Evolutionary conservation across 1,140 invertebrate species (phyloP).

Genomic region (Drosophila ohnishii): DNA sequence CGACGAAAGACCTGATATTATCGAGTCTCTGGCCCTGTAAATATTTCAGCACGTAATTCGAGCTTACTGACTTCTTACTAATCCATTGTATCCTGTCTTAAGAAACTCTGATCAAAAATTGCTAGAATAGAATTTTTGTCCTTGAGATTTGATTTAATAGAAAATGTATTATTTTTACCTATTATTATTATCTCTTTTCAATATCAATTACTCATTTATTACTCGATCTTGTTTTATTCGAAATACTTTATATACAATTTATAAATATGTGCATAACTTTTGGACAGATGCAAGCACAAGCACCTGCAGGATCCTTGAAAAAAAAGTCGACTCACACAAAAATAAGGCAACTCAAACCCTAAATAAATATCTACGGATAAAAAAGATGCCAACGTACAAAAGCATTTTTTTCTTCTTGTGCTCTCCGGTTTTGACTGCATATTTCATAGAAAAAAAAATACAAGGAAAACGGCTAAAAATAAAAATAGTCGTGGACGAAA

Average conservation of each 20-base stretch:
- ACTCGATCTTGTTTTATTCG: conserved; percentile 30
- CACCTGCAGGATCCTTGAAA: conserved; percentile 69
- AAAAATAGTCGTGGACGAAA: conserved; percentile 41
- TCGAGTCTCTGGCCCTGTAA: too few relatives aligned
- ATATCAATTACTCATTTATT: conserved; percentile 26
- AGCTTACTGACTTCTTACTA: too few relatives aligned
- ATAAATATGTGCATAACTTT: conserved; percentile 70
- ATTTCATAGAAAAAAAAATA: conserved; percentile 55
- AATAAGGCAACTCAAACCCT: conserved; percentile 21
- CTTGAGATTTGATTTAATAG: too few relatives aligned
- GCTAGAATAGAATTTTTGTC: too few relatives aligned
- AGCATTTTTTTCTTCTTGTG: conserved; percentile 51
- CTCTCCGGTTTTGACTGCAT: conserved; percentile 52
- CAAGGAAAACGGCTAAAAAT: conserved; percentile 25
- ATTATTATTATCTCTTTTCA: too few relatives aligned
- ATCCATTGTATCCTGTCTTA: too few relatives aligned
- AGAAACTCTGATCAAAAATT: too few relatives aligned
- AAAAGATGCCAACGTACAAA: conserved; percentile 57
- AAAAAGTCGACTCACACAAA: conserved; percentile 14
- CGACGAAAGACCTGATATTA: too few relatives aligned
- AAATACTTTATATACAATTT: conserved; percentile 40
- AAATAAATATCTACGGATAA: conserved; percentile 19
- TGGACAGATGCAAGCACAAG: conserved; percentile 35
- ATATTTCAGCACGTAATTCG: too few relatives aligned
- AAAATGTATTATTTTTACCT: too few relatives aligned